Percentiles rank a stretch among this genome's conserved stretches.
Evolutionary conservation across 2,888 invertebrate genomes (phyloP).

Genomic region (Tenodera sinensis): DNA sequence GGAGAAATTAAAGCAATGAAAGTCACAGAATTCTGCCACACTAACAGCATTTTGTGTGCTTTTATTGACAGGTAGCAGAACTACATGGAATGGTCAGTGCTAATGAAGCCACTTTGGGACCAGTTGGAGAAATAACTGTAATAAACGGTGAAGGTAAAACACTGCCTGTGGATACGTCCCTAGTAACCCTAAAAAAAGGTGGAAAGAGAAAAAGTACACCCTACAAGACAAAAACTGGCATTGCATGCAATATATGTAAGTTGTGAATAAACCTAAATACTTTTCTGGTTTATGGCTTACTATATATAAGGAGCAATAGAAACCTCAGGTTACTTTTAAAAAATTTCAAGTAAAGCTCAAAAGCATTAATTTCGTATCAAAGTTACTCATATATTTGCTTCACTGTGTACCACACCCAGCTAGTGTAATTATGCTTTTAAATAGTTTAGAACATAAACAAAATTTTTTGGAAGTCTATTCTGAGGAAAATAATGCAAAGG

Average conservation of each 20-base stretch:
- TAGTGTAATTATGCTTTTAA: too few species aligned
- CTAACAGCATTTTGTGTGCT: background rate
- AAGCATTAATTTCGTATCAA: too few species aligned
- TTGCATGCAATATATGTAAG: slow-evolving; percentile 38
- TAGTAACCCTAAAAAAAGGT: background rate
- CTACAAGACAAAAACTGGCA: slow-evolving; percentile 20
- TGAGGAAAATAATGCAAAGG: too few species aligned
- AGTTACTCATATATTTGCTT: too few species aligned
- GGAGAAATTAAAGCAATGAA: too few species aligned
- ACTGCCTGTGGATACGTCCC: background rate
- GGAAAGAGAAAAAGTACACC: background rate
- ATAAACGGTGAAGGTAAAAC: slow-evolving; percentile 29
- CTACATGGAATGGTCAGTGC: slow-evolving; percentile 53
- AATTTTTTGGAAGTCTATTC: too few species aligned
- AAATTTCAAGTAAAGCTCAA: too few species aligned
- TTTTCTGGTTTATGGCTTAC: background rate
- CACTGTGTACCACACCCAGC: too few species aligned
- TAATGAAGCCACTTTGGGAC: slow-evolving; percentile 59
- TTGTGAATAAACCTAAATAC: background rate
- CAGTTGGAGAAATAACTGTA: slow-evolving; percentile 58
- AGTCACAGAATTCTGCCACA: background rate
- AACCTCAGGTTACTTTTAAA: too few species aligned
- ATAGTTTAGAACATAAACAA: too few species aligned
- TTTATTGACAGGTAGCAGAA: slow-evolving; percentile 53
- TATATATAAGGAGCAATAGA: background rate